Conservation (phyloP, 1,140 invertebrate species). For the Galleria mellonella region DNA sequence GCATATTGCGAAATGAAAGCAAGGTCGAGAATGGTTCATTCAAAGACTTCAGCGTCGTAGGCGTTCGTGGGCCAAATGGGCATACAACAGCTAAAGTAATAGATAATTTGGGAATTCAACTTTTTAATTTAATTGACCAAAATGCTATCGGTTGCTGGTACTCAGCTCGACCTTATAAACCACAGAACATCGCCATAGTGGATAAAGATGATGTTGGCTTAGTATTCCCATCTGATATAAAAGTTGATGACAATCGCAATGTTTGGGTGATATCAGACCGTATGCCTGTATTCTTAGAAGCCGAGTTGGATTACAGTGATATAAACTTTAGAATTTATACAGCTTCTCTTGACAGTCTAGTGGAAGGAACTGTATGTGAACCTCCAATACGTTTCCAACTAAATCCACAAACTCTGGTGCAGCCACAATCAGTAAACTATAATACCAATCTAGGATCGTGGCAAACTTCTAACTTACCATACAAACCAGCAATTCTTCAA, state of each 20-base stretch:
- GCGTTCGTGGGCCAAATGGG: slow-evolving; percentile 78
- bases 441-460: background rate
- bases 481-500: background rate
- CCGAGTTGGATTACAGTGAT: slow-evolving; percentile 83
- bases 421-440: slow-evolving; percentile 3
- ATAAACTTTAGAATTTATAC: slow-evolving; percentile 86
- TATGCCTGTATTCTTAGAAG: slow-evolving; percentile 85
- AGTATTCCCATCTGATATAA: slow-evolving; percentile 86
- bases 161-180: slow-evolving; percentile 77
- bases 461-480: background rate
- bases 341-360: slow-evolving; percentile 77
- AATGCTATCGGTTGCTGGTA: slow-evolving; percentile 90
- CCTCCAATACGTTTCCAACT: slow-evolving; percentile 3
- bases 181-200: slow-evolving; percentile 81
- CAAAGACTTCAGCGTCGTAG: slow-evolving; percentile 81
- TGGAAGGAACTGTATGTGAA: slow-evolving; percentile 84
- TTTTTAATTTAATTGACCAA: slow-evolving; percentile 85
- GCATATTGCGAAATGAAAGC: slow-evolving; percentile 79
- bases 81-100: slow-evolving; percentile 84
- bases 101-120: slow-evolving; percentile 82
- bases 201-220: slow-evolving; percentile 84
- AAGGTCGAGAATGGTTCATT: slow-evolving; percentile 79
- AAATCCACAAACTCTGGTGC: background rate
- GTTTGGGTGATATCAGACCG: slow-evolving; percentile 87
- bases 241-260: slow-evolving; percentile 79